Evolutionary conservation across 2,113 vertebrate species (phyloP).

Genomic region (Alosa alosa): DNA sequence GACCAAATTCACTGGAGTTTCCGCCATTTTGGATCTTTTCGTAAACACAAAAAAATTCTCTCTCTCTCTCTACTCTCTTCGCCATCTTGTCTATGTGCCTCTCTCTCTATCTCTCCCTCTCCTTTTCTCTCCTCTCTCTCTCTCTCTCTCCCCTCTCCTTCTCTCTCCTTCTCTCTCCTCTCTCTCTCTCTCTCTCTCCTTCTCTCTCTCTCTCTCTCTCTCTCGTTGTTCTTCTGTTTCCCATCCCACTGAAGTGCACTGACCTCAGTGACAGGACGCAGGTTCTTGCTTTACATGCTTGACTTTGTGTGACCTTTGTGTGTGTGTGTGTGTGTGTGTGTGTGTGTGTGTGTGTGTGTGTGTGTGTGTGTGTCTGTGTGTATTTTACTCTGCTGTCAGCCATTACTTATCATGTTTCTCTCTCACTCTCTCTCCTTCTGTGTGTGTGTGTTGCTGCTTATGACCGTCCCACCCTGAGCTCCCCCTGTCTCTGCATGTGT

Average conservation of each 20-base stretch:
- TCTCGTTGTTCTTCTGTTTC: background rate
- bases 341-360: background rate
- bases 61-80: too few species aligned
- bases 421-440: background rate
- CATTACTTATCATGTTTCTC: background rate
- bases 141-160: background rate
- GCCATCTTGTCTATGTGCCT: too few species aligned
- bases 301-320: background rate
- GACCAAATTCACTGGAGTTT: too few species aligned
- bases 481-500: background rate
- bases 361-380: background rate
- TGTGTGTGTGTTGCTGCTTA: background rate
- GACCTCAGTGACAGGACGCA: background rate
- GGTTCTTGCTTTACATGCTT: conserved; percentile 6
- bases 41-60: too few species aligned
- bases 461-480: background rate
- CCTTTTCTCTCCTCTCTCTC: background rate
- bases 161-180: background rate
- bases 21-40: too few species aligned
- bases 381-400: background rate
- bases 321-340: background rate
- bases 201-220: background rate
- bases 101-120: background rate
- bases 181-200: background rate
- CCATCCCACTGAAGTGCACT: background rate